Percentiles rank a stretch among this genome's conserved stretches.
Conservation (phyloP, 2,888 invertebrate species). For the Tortricodes alternella region DNA sequence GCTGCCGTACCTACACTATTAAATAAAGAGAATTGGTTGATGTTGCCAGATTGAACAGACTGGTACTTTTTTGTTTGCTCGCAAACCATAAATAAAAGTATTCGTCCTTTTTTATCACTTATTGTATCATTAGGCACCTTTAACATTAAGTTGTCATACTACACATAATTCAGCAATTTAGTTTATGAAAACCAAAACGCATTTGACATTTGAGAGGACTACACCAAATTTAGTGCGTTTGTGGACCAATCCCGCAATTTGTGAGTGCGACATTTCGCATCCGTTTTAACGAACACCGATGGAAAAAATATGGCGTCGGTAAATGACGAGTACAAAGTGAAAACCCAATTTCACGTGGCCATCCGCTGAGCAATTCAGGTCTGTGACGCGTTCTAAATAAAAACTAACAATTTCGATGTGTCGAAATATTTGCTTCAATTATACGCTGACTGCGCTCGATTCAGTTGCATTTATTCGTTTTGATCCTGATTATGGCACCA, state of each 20-base stretch:
- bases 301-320: constrained; percentile 44
- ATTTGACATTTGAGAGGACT: neutral
- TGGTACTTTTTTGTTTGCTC: no score
- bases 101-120: no score
- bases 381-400: constrained; percentile 52
- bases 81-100: no score
- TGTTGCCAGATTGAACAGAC: no score
- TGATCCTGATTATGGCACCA: neutral
- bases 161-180: neutral
- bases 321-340: constrained; percentile 48
- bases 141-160: no score
- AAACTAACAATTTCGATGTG: constrained; percentile 41
- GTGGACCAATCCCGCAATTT: constrained; percentile 20
- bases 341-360: constrained; percentile 61
- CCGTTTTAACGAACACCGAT: constrained; percentile 33
- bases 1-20: no score
- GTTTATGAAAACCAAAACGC: neutral
- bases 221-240: constrained; percentile 11
- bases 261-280: constrained; percentile 23
- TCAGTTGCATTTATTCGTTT: neutral
- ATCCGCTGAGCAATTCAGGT: constrained; percentile 46
- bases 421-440: constrained; percentile 22
- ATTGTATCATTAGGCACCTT: no score
- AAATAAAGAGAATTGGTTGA: no score
- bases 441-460: neutral